Evolutionary conservation across 2,113 vertebrate genomes (phyloP).

Genomic region (Myodes glareolus): DNA sequence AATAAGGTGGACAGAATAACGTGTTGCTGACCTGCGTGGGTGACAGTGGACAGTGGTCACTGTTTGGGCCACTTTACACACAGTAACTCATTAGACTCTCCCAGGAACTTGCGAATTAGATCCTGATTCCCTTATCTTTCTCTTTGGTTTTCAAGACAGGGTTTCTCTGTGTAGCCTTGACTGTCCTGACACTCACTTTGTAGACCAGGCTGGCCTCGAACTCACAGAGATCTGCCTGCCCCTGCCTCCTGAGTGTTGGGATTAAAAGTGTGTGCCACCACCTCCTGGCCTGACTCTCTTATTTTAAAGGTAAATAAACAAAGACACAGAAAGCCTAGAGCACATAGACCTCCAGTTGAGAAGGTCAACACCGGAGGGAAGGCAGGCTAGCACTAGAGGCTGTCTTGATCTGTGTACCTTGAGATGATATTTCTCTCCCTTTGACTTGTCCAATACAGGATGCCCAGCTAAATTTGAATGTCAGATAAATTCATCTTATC

Average conservation of each 20-base stretch:
- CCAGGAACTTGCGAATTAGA: neutral
- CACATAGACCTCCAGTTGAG: neutral
- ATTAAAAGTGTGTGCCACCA: too few species aligned
- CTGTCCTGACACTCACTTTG: too few species aligned
- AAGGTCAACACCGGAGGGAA: neutral
- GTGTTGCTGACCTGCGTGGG: neutral
- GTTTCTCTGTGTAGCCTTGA: too few species aligned
- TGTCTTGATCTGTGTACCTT: neutral
- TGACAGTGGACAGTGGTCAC: neutral
- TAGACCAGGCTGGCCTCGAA: too few species aligned
- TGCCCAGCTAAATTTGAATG: neutral
- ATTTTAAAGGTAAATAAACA: neutral
- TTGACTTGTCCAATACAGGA: neutral
- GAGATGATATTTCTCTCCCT: neutral
- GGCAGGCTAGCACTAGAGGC: neutral
- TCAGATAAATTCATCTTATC: neutral
- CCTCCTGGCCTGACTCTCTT: too few species aligned
- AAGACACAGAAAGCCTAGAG: neutral
- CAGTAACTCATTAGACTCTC: neutral
- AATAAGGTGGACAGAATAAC: neutral
- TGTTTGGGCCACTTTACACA: neutral
- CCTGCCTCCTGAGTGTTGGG: too few species aligned
- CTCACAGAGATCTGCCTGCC: too few species aligned
- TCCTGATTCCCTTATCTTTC: neutral
- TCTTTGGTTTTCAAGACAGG: too few species aligned